Conservation (phyloP, 1,140 invertebrate genomes). For the Dendroctonus valens region DNA sequence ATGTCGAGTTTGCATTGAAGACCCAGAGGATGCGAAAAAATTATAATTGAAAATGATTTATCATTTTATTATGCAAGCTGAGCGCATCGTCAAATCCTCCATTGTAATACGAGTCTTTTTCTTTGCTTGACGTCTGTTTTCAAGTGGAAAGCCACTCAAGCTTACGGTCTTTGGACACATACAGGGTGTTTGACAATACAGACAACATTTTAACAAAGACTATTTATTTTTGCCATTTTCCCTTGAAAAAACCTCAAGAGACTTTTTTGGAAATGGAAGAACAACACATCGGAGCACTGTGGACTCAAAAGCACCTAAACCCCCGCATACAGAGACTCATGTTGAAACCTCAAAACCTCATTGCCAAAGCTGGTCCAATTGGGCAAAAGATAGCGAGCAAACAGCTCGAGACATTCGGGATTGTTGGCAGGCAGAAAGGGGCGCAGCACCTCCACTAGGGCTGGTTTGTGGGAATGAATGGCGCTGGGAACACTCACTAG, state of each 20-base stretch:
- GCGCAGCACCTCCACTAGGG: conserved; percentile 67
- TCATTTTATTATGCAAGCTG: conserved; percentile 13
- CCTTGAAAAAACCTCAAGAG: too few species aligned
- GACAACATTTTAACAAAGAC: too few species aligned
- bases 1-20: too few species aligned
- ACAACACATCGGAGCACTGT: too few species aligned
- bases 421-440: conserved; percentile 57
- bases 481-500: conserved; percentile 85
- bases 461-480: conserved; percentile 90
- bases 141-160: too few species aligned
- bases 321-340: conserved; percentile 56
- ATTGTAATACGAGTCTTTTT: too few species aligned
- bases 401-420: conserved; percentile 78
- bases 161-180: too few species aligned
- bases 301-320: too few species aligned
- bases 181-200: too few species aligned
- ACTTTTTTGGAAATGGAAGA: too few species aligned
- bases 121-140: too few species aligned
- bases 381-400: conserved; percentile 84
- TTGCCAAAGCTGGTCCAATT: conserved; percentile 80
- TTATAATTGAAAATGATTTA: conserved; percentile 20
- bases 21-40: neutral
- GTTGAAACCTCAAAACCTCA: conserved; percentile 81
- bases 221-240: too few species aligned
- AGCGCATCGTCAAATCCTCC: neutral